Evolutionary conservation across 2,113 vertebrate genomes (phyloP).

Genomic region (Shinisaurus crocodilurus): DNA sequence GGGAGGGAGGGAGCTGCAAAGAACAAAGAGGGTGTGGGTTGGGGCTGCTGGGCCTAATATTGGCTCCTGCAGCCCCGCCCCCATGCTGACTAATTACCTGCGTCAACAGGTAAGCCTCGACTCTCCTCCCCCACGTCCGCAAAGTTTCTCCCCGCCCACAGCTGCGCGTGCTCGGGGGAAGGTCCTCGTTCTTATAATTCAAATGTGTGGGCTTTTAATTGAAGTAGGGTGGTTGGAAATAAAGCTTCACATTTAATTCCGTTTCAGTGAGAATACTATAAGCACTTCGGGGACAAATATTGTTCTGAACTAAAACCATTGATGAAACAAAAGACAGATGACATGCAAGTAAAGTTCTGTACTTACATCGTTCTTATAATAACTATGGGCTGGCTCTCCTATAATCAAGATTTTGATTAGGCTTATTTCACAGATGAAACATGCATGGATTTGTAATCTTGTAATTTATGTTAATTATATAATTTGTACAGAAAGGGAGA

Average conservation of each 20-base stretch:
- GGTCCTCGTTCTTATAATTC: too few relatives aligned
- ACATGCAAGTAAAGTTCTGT: not conserved
- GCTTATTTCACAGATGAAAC: slow-evolving; percentile 13
- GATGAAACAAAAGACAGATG: not conserved
- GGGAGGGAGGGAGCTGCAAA: too few relatives aligned
- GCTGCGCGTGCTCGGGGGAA: too few relatives aligned
- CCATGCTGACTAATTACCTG: too few relatives aligned
- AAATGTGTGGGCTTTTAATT: not conserved
- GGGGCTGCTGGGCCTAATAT: too few relatives aligned
- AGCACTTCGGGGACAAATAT: slow-evolving; percentile 6
- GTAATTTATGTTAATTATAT: slow-evolving; percentile 31
- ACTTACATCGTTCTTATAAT: not conserved
- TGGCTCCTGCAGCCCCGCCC: too few relatives aligned
- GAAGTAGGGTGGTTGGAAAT: not conserved
- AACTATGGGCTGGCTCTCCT: not conserved
- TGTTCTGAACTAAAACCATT: accelerated
- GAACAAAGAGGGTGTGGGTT: too few relatives aligned
- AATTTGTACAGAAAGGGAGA: slow-evolving; percentile 12
- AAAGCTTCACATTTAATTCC: not conserved
- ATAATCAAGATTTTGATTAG: not conserved
- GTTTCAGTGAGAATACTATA: not conserved
- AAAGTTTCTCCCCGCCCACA: too few relatives aligned
- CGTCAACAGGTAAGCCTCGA: too few relatives aligned
- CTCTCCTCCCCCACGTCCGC: too few relatives aligned
- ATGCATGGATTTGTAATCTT: slow-evolving; percentile 17